These are phyloP conservation scores for Callopanchax toddi DNA, from an alignment of 2,113 vertebrate species.

Conservation along the genomic window DNA sequence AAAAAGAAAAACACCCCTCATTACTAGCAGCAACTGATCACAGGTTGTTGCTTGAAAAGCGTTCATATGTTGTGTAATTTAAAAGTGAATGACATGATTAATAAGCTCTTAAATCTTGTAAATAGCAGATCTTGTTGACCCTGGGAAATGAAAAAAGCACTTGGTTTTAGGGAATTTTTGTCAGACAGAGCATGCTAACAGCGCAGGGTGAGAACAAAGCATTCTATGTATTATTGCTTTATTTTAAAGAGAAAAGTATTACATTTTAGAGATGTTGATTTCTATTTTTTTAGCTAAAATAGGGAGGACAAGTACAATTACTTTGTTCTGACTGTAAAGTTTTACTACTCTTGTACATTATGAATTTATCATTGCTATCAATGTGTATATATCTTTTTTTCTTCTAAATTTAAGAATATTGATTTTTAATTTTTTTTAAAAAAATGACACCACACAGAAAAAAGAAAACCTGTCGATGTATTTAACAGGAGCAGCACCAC, in stretches of 20 bases:
- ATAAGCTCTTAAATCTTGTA: conserved; percentile 67
- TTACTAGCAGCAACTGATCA: conserved; percentile 29
- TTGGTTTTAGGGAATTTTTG: conserved; percentile 67
- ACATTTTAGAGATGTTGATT: conserved; percentile 79
- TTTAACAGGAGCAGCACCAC: conserved; percentile 42
- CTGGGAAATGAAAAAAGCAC: conserved; percentile 55
- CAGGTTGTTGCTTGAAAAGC: conserved; percentile 26
- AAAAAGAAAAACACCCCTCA: background rate
- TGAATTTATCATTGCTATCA: conserved; percentile 79
- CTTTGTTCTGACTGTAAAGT: conserved; percentile 82
- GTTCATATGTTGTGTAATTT: conserved; percentile 18
- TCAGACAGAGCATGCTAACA: conserved; percentile 62
- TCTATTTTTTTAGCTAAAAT: conserved; percentile 77
- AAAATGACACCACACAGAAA: conserved; percentile 45
- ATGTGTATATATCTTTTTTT: conserved; percentile 79
- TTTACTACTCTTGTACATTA: conserved; percentile 83
- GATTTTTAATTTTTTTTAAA: conserved; percentile 33
- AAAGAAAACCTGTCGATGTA: conserved; percentile 30
- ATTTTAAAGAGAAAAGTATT: conserved; percentile 79
- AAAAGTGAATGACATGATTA: conserved; percentile 31
- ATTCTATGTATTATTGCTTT: conserved; percentile 77
- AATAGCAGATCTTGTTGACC: conserved; percentile 44
- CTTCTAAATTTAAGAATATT: conserved; percentile 59
- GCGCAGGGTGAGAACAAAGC: conserved; percentile 75
- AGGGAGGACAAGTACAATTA: conserved; percentile 74